Percentiles rank a stretch among this genome's conserved stretches.
Evolutionary conservation across 2,113 vertebrate genomes (phyloP).

Genomic region (Crocuta crocuta): DNA sequence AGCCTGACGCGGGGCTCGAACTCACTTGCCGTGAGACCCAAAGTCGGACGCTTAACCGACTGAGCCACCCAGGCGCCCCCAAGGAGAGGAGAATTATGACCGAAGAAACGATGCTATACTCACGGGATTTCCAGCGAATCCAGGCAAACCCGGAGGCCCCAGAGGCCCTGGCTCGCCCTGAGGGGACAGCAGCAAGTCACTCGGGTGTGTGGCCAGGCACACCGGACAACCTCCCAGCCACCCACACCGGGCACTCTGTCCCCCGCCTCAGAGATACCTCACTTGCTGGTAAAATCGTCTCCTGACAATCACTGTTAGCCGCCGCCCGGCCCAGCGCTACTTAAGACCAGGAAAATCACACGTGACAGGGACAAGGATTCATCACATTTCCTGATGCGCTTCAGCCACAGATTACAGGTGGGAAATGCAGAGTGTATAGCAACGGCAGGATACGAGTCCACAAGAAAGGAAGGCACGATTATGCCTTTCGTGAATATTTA

Average conservation of each 20-base stretch:
- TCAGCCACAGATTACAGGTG: not conserved
- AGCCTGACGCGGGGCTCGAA: too few species aligned
- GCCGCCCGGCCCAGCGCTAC: fast-evolving
- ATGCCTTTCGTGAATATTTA: not conserved
- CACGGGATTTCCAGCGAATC: constrained; percentile 92
- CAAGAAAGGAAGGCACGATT: not conserved
- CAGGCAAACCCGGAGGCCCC: constrained; percentile 91
- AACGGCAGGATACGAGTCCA: not conserved
- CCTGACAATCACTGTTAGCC: not conserved
- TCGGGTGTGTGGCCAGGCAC: fast-evolving
- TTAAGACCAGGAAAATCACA: not conserved
- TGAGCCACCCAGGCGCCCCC: too few species aligned
- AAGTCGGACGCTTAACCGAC: too few species aligned
- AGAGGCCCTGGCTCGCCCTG: constrained; percentile 94
- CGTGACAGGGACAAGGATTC: not conserved
- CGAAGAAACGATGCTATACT: constrained; percentile 75
- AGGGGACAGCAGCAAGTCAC: constrained; percentile 67
- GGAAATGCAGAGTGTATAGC: not conserved
- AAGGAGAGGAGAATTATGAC: not conserved
- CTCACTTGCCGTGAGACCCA: too few species aligned
- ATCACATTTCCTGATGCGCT: not conserved
- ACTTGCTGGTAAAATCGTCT: fast-evolving
- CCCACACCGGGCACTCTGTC: fast-evolving
- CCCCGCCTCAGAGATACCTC: not conserved
- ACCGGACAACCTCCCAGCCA: fast-evolving